These are phyloP conservation scores for Macaria notata DNA, from an alignment of 2,888 invertebrate genomes.

Conservation along the genomic window DNA sequence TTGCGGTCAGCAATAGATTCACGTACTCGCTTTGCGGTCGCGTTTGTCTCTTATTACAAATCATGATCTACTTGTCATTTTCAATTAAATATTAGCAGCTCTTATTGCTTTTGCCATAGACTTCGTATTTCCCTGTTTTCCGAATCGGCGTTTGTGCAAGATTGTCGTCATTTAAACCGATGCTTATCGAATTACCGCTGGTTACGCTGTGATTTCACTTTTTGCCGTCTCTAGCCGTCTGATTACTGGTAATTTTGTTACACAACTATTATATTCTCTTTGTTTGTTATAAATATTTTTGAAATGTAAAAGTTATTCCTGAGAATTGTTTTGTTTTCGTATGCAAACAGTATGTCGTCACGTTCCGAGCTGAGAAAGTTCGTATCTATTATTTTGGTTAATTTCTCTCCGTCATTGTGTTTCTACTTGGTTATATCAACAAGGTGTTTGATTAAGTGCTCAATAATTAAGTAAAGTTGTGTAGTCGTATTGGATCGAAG, in stretches of 20 bases:
- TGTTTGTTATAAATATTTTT: constrained; percentile 24
- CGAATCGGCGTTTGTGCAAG: constrained; percentile 18
- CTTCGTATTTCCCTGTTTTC: constrained; percentile 22
- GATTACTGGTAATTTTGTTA: constrained; percentile 39
- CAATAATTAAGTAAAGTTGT: constrained; percentile 12
- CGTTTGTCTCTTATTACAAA: constrained; percentile 27
- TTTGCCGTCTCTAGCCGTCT: constrained; percentile 33
- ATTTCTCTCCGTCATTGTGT: constrained; percentile 6
- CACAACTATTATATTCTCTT: constrained; percentile 27
- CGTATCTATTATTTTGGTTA: constrained; percentile 12
- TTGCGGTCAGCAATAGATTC: constrained; percentile 28
- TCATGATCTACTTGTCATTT: constrained; percentile 16
- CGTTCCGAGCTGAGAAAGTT: constrained; percentile 18
- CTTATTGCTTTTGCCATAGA: constrained; percentile 17
- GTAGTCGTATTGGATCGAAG: constrained; percentile 8
- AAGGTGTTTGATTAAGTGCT: constrained; percentile 2
- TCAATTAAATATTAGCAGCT: constrained; percentile 16
- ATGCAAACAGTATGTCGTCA: constrained; percentile 26
- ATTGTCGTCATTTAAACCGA: constrained; percentile 34
- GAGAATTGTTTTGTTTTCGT: constrained; percentile 23
- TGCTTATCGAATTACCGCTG: constrained; percentile 46
- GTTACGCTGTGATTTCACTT: constrained; percentile 45
- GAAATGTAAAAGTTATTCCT: constrained; percentile 22
- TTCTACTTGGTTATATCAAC: background rate
- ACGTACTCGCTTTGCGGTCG: constrained; percentile 25